These are phyloP conservation scores for Alethe castanea DNA, from an alignment of 2,113 vertebrate species.

Conservation along the genomic window DNA sequence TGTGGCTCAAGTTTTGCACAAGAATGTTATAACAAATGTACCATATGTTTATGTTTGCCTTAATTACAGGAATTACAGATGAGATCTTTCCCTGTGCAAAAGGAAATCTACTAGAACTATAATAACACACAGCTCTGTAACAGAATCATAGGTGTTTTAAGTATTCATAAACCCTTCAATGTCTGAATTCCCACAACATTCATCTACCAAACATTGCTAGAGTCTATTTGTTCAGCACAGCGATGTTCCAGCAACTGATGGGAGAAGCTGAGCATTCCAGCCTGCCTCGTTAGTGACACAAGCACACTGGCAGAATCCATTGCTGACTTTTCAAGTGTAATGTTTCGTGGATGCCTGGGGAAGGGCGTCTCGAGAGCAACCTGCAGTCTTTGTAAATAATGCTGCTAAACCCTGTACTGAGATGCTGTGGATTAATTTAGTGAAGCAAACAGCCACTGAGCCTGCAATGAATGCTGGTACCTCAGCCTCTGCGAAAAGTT, in stretches of 20 bases:
- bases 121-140: background rate
- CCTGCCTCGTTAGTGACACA: background rate
- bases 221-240: background rate
- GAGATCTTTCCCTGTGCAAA: background rate
- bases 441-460: background rate
- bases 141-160: background rate
- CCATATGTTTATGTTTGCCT: background rate
- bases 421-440: background rate
- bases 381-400: background rate
- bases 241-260: background rate
- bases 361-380: background rate
- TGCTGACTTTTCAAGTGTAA: background rate
- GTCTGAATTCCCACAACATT: background rate
- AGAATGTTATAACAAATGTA: background rate
- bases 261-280: background rate
- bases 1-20: background rate
- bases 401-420: background rate
- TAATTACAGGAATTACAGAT: background rate
- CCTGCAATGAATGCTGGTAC: background rate
- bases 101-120: background rate
- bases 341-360: background rate
- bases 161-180: background rate
- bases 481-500: conserved; percentile 47
- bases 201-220: background rate
- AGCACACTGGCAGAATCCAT: background rate